Base-by-base conservation (phyloP, 2,113 vertebrate species). In the Amphiprion percula region DNA sequence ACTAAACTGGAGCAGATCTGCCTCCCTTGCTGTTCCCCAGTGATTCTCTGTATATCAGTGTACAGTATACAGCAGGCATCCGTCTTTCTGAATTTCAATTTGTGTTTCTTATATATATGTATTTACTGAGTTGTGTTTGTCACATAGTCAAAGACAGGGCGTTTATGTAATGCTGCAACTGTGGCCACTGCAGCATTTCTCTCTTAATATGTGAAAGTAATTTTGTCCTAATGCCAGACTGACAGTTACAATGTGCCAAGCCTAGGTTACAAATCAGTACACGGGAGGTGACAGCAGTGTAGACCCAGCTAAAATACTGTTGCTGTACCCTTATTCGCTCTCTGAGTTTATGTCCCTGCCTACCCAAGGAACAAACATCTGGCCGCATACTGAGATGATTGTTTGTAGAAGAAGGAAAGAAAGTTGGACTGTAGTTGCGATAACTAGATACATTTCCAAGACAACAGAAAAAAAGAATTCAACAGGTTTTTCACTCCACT, bases 231-330 rank as follows among this genome's bases (percentile, higher is more conserved):
- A 92, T 90, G 88, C 79, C 74, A 84, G 80, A 77, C 87, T 93
- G 91, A 92, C 91, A 90, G 82, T 54, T 77, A 39, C 70, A 89
- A 90, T 93, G 90, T 88, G 82, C 77, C 74, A 79, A 68, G 61
- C 44, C 54, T 11, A 3, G 61, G 89, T 90, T 87, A 94, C 91
- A 94, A 92, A 94, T 95, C 92, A 93, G 74, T 39, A 60, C 83
- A 81, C 75, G 69, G 70, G 77, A 83, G 64, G 66, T 83, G 86
- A 84, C 87, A 79, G 83, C 81, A 66, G 70, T 87, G 74, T 81
- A 75, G 85, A 82, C 85, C 52, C 61, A 26, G 74, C 83, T 90
- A 80, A 91, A 92, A 92, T 89, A 89, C 87, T 69, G 83, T 73
- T n/a, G 33, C 81, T 74, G 68, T 85, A 85, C 79, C 65, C 74